Base-by-base conservation (phyloP, 2,113 vertebrate genomes). In the Dipodomys spectabilis region DNA sequence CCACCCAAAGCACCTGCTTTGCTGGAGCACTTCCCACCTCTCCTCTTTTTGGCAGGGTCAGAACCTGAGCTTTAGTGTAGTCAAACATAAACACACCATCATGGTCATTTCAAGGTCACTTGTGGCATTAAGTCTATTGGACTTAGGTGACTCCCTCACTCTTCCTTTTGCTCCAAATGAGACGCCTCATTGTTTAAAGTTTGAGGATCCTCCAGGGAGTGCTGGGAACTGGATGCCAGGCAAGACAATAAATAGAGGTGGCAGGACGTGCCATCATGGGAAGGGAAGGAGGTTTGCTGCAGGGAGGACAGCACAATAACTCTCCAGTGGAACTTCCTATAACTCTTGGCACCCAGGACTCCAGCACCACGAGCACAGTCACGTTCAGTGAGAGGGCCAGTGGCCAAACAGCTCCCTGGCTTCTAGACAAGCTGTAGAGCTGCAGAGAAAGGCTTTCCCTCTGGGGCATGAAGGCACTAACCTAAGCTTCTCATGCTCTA, bases 231-330 rank as follows among this genome's bases (percentile, higher is more conserved):
- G 45, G 92, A 86, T 5, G 1, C 82, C 68, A 45, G 30, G 22
- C 84, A 75, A 81, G 39, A 95, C 39, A 95, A 93, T 97, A 96
- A 97, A 96, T 93, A 96, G 82, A 96, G 91, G 95, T 88, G 18
- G 49, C 73, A 78, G 93, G 86, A 77, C 19, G 15, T 73, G 93
- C 88, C 75, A 82, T 57, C 0, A 1, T n/a, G 69, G 30, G 78
- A 82, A 72, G 73, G 71, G 77, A 88, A 91, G 62, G 53, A 75
- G 27, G 7, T 73, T 74, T 90, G 94, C 94, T 78, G 96, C 78
- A 8, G 67, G 93, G 83, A 95, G 64, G 84, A 75, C 86, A 95
- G 79, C 39, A 49, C 62, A 95, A 90, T 67, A 96, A 92, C 93
- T 83, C 84, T 88, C 1, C 87, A 82, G 72, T 1, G 0, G 89